phyloP scores from a whole-genome alignment of 2,888 invertebrate species.

The Lysandra bellargus region DNA sequence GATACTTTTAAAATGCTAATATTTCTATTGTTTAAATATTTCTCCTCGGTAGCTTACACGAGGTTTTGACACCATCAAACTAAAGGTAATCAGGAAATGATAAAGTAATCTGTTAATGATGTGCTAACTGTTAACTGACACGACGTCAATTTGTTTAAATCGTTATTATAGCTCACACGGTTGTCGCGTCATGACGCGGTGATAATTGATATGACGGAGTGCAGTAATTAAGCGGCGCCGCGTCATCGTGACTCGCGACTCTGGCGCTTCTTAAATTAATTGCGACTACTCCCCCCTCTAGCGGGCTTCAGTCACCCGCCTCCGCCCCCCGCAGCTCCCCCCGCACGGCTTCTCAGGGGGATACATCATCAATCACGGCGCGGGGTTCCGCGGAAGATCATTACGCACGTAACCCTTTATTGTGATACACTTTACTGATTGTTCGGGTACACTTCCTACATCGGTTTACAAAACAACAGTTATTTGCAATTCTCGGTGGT shows the following conservation, averaged over 20 bases:
- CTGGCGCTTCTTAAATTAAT: conserved; percentile 18
- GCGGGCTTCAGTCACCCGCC: background rate
- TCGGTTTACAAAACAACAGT: background rate
- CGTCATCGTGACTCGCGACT: conserved; percentile 9
- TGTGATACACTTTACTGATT: conserved; percentile 12
- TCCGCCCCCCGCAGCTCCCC: background rate
- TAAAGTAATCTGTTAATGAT: background rate
- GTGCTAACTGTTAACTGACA: background rate
- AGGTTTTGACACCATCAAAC: background rate
- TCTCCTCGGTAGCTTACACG: too few relatives aligned
- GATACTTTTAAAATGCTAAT: too few relatives aligned
- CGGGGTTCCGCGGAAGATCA: conserved; percentile 13
- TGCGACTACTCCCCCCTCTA: background rate
- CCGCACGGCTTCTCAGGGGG: background rate
- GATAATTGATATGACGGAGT: conserved; percentile 23
- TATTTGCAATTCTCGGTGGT: background rate
- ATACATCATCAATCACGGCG: background rate
- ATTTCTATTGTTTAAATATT: too few relatives aligned
- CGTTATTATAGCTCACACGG: background rate
- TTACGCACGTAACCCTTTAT: conserved; percentile 21
- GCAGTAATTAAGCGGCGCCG: conserved; percentile 1
- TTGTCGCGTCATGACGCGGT: conserved; percentile 16
- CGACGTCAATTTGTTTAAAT: conserved; percentile 6
- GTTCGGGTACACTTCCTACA: background rate
- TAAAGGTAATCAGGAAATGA: background rate